Base-by-base conservation (phyloP, 1,140 invertebrate genomes). In the Caerostris extrusa region DNA sequence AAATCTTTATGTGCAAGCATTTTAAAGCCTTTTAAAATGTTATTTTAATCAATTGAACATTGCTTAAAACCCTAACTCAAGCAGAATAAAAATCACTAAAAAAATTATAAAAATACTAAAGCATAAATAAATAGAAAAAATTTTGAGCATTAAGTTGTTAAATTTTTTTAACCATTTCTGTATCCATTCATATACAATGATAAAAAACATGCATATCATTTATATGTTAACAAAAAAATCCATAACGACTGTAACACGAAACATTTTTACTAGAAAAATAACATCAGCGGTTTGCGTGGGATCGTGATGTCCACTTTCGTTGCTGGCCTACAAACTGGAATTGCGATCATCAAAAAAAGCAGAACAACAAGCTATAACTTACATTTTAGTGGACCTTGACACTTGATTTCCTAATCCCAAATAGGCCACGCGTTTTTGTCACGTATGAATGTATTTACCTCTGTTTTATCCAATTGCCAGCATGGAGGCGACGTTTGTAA, bases 301-400 rank as follows among this genome's bases (percentile, higher is more conserved):
- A 77, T 77, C 34, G 71, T n/a, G 83, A 85, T 58, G 82, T 55
- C 56, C 83, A 58, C 57, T 85, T 85, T 85, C 83, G 12, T 85
- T 64, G 86, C 5, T 88, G 50, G 34, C 60, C 58, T 58, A 61
- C 86, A 88, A 60, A 88, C 58, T 8, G 60, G 14, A 53, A 88
- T 58, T 57, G 86, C 86, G 50, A 53, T 55, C 58, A 88, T 88
- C 86, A 64, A 67, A 82, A 88, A 86, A 67, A 55, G n/a, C 19
- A 85, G 57, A 88, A 64, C 86, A 85, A 85, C 57, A 60, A 56
- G 57, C 83, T n/a, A 57, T 85, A 85, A 85, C 55, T 85, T 60
- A 85, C 57, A 85, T 85, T 77, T 85, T 85, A 85, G 83, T 56
- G 34, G 83, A 34, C 83, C 83, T 85, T 85, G 83, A 85, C 83